Conservation (phyloP, 2,888 invertebrate species). For the Nesidiocoris tenuis region DNA sequence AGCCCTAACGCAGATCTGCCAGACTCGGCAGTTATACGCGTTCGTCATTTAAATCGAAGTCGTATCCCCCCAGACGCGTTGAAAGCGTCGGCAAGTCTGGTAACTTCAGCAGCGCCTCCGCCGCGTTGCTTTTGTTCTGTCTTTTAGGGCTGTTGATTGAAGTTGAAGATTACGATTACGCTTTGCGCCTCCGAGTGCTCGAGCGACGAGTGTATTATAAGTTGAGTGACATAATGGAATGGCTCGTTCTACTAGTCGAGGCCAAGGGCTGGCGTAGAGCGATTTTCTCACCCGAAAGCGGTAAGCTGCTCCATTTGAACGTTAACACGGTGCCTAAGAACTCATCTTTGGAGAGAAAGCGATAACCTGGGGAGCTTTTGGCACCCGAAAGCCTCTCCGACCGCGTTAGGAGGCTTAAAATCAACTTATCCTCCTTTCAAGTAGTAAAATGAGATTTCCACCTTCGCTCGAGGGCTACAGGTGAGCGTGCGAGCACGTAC, state of each 20-base stretch:
- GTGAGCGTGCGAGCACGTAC: background rate
- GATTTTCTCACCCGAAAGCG: constrained; percentile 26
- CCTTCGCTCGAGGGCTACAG: background rate
- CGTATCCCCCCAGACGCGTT: background rate
- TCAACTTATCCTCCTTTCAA: constrained; percentile 36
- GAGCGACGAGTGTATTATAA: constrained; percentile 29
- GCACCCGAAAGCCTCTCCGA: background rate
- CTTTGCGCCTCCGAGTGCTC: background rate
- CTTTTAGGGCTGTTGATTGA: constrained; percentile 22
- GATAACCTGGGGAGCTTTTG: constrained; percentile 19
- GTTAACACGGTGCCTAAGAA: background rate
- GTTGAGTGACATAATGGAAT: constrained; percentile 34
- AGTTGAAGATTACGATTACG: constrained; percentile 31
- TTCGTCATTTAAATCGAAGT: background rate
- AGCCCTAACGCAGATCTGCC: too few species aligned
- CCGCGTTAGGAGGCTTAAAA: constrained; percentile 15
- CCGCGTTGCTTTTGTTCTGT: constrained; percentile 21
- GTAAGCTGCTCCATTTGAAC: constrained; percentile 31
- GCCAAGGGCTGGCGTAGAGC: constrained; percentile 4
- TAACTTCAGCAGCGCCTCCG: background rate
- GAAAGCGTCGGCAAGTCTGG: background rate
- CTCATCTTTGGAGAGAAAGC: constrained; percentile 32
- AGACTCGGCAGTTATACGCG: too few species aligned
- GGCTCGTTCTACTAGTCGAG: background rate
- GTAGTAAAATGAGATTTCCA: constrained; percentile 33